phyloP scores from a whole-genome alignment of 2,113 vertebrate species.

The Limanda limanda region DNA sequence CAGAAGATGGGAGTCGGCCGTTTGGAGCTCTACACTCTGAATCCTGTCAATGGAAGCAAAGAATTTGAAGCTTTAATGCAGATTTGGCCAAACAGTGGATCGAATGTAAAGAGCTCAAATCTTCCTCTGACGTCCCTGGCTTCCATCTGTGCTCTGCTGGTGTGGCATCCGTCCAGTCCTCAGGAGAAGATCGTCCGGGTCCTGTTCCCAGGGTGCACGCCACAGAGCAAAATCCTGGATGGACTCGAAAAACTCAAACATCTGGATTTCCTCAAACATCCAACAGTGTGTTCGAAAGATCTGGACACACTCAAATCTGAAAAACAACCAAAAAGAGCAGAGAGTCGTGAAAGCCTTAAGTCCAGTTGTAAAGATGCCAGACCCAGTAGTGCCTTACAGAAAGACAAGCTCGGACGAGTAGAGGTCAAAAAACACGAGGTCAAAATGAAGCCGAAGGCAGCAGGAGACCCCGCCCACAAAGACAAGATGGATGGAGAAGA shows the following conservation, averaged over 20 bases:
- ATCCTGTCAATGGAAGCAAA: slow-evolving; percentile 84
- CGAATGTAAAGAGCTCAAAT: slow-evolving; percentile 65
- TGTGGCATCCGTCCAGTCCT: slow-evolving; percentile 90
- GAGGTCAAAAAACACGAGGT: slow-evolving; percentile 79
- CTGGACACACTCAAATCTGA: slow-evolving; percentile 75
- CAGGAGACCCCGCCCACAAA: slow-evolving; percentile 58
- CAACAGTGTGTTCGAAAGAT: slow-evolving; percentile 86
- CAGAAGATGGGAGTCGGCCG: slow-evolving; percentile 97
- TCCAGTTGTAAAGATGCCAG: slow-evolving; percentile 75
- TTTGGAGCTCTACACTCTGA: slow-evolving; percentile 91
- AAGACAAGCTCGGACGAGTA: slow-evolving; percentile 69
- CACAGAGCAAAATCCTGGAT: slow-evolving; percentile 89
- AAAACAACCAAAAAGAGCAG: slow-evolving; percentile 83
- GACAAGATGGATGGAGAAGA: slow-evolving; percentile 78
- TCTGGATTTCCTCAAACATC: slow-evolving; percentile 88
- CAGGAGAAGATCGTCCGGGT: slow-evolving; percentile 90
- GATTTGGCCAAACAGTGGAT: slow-evolving; percentile 75
- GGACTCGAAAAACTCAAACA: slow-evolving; percentile 91
- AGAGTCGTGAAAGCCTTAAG: slow-evolving; percentile 90
- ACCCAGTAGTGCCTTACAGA: slow-evolving; percentile 63
- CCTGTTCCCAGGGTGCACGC: slow-evolving; percentile 92
- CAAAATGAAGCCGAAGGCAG: slow-evolving; percentile 78
- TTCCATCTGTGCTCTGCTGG: slow-evolving; percentile 90
- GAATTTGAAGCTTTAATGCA: slow-evolving; percentile 85
- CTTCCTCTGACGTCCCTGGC: slow-evolving; percentile 82